A percentile compares a stretch with the other conserved stretches of the same genome.
phyloP scores from a whole-genome alignment of 2,113 vertebrate species.

The Pterophyllum scalare region DNA sequence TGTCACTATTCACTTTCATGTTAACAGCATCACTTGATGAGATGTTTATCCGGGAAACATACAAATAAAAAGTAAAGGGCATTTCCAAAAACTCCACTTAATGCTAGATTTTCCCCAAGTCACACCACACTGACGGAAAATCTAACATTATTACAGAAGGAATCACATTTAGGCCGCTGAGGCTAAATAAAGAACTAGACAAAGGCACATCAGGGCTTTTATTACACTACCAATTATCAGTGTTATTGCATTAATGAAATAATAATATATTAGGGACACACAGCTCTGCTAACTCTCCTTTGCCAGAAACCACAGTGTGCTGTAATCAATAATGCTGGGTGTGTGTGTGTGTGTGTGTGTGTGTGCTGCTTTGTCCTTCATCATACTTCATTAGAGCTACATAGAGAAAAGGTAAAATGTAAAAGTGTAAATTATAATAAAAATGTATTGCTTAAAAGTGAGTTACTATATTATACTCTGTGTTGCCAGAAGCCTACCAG shows the following conservation, averaged over 20 bases:
- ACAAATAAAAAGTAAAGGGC: too few relatives aligned
- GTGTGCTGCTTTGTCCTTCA: too few relatives aligned
- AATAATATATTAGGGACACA: not conserved
- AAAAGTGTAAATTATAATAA: not conserved
- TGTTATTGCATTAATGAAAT: not conserved
- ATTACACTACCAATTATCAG: not conserved
- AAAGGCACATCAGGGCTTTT: not conserved
- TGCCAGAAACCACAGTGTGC: not conserved
- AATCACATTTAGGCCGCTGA: not conserved
- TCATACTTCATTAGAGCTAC: not conserved
- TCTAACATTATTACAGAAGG: not conserved
- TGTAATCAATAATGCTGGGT: not conserved
- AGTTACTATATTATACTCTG: not conserved
- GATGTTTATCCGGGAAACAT: too few relatives aligned
- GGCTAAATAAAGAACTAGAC: not conserved
- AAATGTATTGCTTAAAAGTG: not conserved
- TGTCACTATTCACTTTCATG: not conserved
- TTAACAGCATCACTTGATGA: not conserved
- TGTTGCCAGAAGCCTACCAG: not conserved
- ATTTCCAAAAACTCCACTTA: not conserved
- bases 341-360: too few relatives aligned
- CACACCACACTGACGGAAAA: not conserved
- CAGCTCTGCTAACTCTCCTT: not conserved
- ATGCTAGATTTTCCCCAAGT: not conserved
- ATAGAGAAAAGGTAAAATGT: not conserved